Evolutionary conservation across 2,113 vertebrate species (phyloP), one percentile per base, ranked within the genome.

Genomic region (Boleophthalmus pectinirostris): DNA sequence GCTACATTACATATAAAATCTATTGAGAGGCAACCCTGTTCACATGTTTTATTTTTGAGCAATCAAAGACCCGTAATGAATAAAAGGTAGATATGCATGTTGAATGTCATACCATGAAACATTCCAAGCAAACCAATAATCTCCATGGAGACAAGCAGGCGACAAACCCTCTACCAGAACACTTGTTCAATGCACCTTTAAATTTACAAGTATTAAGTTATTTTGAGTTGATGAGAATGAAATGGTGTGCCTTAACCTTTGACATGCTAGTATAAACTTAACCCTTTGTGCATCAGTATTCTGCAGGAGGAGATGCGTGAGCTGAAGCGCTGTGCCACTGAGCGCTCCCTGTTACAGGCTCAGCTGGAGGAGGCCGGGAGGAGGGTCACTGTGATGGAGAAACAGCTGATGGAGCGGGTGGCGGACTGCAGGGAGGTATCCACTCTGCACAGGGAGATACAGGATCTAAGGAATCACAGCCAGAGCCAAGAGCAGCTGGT

Each of bases 381-480:
- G 76, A 93, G 79, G 80, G 80, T 94, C 38, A 66, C 81, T 10
- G 90, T 88, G 38, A 87, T 97, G 74, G 93, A 96, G 82, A 86
- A 21, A 82, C 93, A 95, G 83, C 92, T 96, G 63, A 74, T 66
- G 43, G 94, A 95, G 63, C 75, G 63, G 69, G 91, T 87, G 9
- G 58, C 61, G 2, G 61, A 88, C 53, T 82, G 91, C 79, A 81
- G 87, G 78, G 92, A 96, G 74, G 79, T 91, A 69, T 89, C 77
- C 21, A 82, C 75, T 67, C 72, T 97, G 75, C 64, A 85, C 65
- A 92, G 89, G 78, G 94, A 96, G 90, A 94, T 95, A 24, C 85
- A 89, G 70, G 93, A 96, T 45, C 87, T 96, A 76, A 94, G 87
- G 65, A 83, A 81, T 0, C 85, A 93, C 78, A 86, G 77, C 54